Base-by-base conservation (phyloP, 2,888 invertebrate genomes). In the Gastracanthus pulcherrimus region DNA sequence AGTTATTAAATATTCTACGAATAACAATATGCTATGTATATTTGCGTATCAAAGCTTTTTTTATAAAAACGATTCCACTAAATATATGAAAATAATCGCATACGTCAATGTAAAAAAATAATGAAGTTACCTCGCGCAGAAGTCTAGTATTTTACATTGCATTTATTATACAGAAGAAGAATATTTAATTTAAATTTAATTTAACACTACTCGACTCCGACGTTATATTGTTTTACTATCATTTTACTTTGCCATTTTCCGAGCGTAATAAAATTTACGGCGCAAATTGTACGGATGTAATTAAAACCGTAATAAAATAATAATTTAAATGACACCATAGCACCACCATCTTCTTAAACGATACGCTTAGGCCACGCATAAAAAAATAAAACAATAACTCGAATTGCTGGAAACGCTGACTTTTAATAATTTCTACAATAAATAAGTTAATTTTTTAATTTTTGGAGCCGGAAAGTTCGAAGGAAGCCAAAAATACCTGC, bases 221-320 rank as follows among this genome's bases (percentile, higher is more conserved):
- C 62, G 71, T 67, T 81, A 45, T 76, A 76, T 67, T 45, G 51
- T 69, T 77, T 81, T 81, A 76, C 71, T 67, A 72, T 64, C 70
- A 67, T 74, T 75, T 75, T 48, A 9, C 31, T 36, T 13, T 36
- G 38, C 34, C 60, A 36, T 38, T 77, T 60, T 34, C 58, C 71
- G 66, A 55, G 4, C 6, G 66, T 36, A 31, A 31, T 72, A 69
- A 76, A 64, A 51, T 69, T 67, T 64, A 74, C 64, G 66, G 58
- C 60, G 36, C 76, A 71, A 76, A 79, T 79, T 70, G 71, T 16
- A 19, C 71, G 80, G 76, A 72, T 23, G 55, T 69, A 41, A 76
- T 82, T 80, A 80, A 76, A 76, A 34, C 72, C 67, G 62, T 76
- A 80, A 69, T 82, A 82, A 80, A 82, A 64, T 82, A 66, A 82